Evolutionary conservation across 2,888 invertebrate genomes (phyloP).

Genomic region (Zygaena filipendulae): DNA sequence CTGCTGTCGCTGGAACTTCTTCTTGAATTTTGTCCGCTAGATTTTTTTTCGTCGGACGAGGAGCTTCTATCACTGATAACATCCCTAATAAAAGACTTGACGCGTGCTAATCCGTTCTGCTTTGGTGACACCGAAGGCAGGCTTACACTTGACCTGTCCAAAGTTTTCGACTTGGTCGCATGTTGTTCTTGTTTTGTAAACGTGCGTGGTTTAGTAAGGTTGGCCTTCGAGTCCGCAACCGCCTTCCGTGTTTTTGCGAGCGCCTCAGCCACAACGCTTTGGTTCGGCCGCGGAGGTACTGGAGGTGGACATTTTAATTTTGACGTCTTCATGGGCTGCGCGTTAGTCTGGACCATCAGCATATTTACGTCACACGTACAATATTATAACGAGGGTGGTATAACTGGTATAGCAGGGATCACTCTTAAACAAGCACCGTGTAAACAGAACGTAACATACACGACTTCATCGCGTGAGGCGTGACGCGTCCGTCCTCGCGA

Average conservation of each 20-base stretch:
- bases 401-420: constrained; percentile 63
- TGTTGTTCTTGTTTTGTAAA: constrained; percentile 41
- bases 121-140: constrained; percentile 49
- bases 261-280: constrained; percentile 77
- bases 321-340: constrained; percentile 62
- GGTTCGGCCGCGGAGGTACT: constrained; percentile 83
- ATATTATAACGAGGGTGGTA: constrained; percentile 57
- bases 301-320: constrained; percentile 76
- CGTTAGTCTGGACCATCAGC: constrained; percentile 68
- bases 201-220: constrained; percentile 46
- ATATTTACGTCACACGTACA: constrained; percentile 56
- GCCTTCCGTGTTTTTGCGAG: constrained; percentile 73
- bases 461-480: constrained; percentile 15
- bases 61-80: constrained; percentile 63
- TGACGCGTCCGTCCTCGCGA: constrained; percentile 39
- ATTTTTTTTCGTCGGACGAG: constrained; percentile 55
- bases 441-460: constrained; percentile 22
- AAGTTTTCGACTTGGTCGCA: constrained; percentile 44
- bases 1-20: constrained; percentile 58
- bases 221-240: constrained; percentile 57
- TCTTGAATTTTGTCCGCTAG: constrained; percentile 55
- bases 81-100: constrained; percentile 63
- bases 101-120: constrained; percentile 59
- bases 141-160: constrained; percentile 40
- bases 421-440: constrained; percentile 41